These are phyloP conservation scores for Isotomurus palustris DNA, from an alignment of 2,888 invertebrate species.

Conservation along the genomic window DNA sequence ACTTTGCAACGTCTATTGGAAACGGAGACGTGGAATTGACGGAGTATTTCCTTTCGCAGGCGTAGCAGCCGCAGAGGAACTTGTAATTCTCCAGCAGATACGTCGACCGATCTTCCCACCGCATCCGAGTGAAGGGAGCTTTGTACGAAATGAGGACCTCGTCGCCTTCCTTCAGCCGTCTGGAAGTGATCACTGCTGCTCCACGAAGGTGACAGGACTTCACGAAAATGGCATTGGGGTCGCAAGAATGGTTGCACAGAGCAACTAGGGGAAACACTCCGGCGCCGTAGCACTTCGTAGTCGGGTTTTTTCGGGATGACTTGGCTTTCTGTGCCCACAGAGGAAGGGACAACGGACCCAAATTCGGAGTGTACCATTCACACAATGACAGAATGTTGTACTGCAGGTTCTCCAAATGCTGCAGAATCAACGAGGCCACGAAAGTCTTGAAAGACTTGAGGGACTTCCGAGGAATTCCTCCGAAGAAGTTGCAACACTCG, in stretches of 20 bases:
- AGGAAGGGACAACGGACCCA: background rate
- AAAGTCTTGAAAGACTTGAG: slow-evolving; percentile 19
- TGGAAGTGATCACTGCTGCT: slow-evolving; percentile 29
- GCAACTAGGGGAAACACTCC: slow-evolving; percentile 35
- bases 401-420: slow-evolving; percentile 32
- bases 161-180: slow-evolving; percentile 28
- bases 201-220: slow-evolving; percentile 28
- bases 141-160: slow-evolving; percentile 43
- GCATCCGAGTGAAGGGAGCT: slow-evolving; percentile 29
- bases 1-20: too few relatives aligned
- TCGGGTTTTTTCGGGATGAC: background rate
- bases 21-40: background rate
- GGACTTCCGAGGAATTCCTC: background rate
- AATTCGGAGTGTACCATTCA: slow-evolving; percentile 15
- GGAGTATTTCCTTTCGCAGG: slow-evolving; percentile 34
- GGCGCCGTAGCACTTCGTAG: slow-evolving; percentile 21
- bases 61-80: slow-evolving; percentile 36
- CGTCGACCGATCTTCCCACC: slow-evolving; percentile 17
- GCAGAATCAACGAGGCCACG: slow-evolving; percentile 27
- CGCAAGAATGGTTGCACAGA: slow-evolving; percentile 41
- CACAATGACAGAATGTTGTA: slow-evolving; percentile 37
- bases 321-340: background rate
- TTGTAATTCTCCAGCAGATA: slow-evolving; percentile 34
- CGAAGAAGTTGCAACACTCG: slow-evolving; percentile 18
- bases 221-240: slow-evolving; percentile 35